Evolutionary conservation across 2,888 invertebrate species (phyloP).

Genomic region (Baronia brevicornis): DNA sequence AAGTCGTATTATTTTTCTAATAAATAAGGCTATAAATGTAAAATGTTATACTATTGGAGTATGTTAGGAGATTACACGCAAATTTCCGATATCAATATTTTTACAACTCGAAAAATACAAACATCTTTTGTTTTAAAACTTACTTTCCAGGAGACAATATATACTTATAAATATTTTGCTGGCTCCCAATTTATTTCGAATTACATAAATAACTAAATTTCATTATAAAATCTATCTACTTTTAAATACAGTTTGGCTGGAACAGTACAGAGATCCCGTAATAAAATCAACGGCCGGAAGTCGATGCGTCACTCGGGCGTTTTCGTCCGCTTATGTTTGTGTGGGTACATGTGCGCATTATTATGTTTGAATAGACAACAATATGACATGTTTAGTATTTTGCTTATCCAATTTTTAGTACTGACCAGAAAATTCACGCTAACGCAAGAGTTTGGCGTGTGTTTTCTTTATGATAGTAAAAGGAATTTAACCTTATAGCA

Average conservation of each 20-base stretch:
- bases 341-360: slow-evolving; percentile 41
- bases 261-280: slow-evolving; percentile 63
- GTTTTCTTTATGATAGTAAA: slow-evolving; percentile 17
- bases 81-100: no score
- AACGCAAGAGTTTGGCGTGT: slow-evolving; percentile 23
- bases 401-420: slow-evolving; percentile 24
- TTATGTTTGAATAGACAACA: slow-evolving; percentile 32
- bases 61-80: no score
- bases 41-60: no score
- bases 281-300: slow-evolving; percentile 71
- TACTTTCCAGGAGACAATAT: no score
- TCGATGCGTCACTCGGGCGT: slow-evolving; percentile 68
- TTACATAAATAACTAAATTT: not conserved
- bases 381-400: slow-evolving; percentile 33
- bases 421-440: slow-evolving; percentile 12
- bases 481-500: slow-evolving; percentile 30
- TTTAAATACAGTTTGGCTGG: slow-evolving; percentile 24
- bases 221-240: slow-evolving; percentile 7
- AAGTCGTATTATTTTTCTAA: no score
- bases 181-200: no score
- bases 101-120: no score
- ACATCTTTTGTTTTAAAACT: no score
- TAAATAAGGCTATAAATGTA: no score
- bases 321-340: slow-evolving; percentile 62
- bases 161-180: no score